Conservation (phyloP, 2,113 vertebrate species). For the Alaudala cheleensis region DNA sequence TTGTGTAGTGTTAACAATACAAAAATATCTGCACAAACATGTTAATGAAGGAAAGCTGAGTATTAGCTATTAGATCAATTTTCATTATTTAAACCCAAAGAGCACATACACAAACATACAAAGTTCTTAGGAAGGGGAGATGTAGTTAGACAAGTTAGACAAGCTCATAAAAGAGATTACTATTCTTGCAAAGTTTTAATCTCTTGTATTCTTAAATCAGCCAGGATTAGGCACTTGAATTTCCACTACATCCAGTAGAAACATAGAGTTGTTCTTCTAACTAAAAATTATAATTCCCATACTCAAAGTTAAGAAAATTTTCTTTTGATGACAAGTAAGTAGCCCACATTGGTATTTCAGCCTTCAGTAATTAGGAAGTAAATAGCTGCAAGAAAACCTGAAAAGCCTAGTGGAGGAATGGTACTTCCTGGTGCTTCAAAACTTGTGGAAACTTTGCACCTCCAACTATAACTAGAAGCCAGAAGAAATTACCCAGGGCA, state of each 20-base stretch:
- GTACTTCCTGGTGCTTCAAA: neutral
- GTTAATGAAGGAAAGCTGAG: neutral
- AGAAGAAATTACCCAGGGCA: neutral
- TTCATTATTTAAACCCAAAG: neutral
- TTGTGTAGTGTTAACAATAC: neutral
- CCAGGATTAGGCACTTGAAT: neutral
- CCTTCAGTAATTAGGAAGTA: neutral
- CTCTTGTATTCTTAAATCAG: neutral
- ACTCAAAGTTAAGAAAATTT: neutral
- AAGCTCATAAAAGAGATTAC: neutral
- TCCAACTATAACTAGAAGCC: neutral
- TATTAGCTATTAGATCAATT: neutral
- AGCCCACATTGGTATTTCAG: neutral
- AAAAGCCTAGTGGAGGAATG: neutral
- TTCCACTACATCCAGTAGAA: neutral
- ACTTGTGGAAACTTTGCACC: neutral
- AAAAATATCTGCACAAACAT: neutral
- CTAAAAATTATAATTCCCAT: neutral
- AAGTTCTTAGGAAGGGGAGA: neutral
- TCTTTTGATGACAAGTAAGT: neutral
- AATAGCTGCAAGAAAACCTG: neutral
- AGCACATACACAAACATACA: neutral
- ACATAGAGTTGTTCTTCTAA: neutral
- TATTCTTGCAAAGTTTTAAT: neutral
- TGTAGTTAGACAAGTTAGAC: neutral